Conservation (phyloP, 2,797 vertebrate species). For the Acomys russatus region DNA sequence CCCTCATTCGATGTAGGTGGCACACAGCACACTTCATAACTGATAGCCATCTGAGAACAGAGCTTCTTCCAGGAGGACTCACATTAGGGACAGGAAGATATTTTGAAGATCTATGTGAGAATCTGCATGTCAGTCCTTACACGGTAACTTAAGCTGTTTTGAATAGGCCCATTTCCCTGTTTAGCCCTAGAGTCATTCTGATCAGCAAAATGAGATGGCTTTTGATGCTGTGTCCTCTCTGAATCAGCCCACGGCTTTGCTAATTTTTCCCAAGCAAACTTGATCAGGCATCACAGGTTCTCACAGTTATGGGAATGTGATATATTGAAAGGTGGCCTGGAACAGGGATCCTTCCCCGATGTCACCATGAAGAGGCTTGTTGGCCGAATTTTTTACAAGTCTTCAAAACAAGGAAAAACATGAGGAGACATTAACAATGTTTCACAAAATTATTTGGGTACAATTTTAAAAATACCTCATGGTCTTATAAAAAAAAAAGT, state of each 20-base stretch:
- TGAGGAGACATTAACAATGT: not conserved
- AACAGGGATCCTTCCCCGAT: not conserved
- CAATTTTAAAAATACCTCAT: not conserved
- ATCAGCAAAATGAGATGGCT: slow-evolving; percentile 1
- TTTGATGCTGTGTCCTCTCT: slow-evolving; percentile 11
- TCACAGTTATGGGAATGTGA: not conserved
- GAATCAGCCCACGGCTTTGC: not conserved
- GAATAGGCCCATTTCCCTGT: not conserved
- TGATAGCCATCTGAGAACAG: not conserved
- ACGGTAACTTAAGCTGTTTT: not conserved
- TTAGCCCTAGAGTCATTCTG: not conserved
- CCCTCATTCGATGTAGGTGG: not conserved
- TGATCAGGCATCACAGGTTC: not conserved
- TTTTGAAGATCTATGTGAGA: not conserved
- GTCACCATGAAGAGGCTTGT: not conserved
- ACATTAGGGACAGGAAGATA: not conserved
- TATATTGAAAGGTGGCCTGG: not conserved
- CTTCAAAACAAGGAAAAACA: not conserved
- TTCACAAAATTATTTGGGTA: slow-evolving; percentile 9
- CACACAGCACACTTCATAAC: not conserved
- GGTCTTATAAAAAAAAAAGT: too few species aligned
- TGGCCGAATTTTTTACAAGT: slow-evolving; percentile 11
- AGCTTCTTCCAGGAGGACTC: not conserved
- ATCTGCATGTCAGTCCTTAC: not conserved
- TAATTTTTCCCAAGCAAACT: slow-evolving; percentile 2